Evolutionary conservation across 1,140 invertebrate genomes (phyloP), one percentile per base, ranked within the genome.

Genomic region (Colletes gigas): DNA sequence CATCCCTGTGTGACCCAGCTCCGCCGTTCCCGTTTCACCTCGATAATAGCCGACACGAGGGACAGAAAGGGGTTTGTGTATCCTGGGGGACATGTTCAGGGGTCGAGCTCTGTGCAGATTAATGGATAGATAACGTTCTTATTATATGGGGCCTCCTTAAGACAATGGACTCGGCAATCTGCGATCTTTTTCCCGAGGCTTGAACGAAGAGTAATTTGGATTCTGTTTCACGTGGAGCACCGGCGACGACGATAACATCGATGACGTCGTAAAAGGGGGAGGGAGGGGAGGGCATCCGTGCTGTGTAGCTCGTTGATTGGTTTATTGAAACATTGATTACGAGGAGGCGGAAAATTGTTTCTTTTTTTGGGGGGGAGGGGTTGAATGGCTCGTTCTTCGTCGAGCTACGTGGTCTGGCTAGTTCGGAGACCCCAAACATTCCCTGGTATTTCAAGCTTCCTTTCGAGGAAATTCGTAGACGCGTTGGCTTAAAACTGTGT

Each of bases 11-110:
- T 63, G 21, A 79, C 60, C 78, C n/a, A n/a, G n/a, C n/a, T 50
- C 59, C 47, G 1, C 15, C n/a, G 1, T 1, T 6, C 7, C 15
- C 15, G 62, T 41, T 21, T 55, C 30, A 19, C 52, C 41, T 55
- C 41, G 47, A 80, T 73, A 80, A 80, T 73, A 55, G 70, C 12
- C 44, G 30, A 19, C n/a, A 41, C 19, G 15, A 14, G n/a, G 47
- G 60, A 30, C 57, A 50, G 50, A 67, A 87, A 83, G 44, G 74
- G 74, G 74, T 19, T 10, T 50, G 74, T 77, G 74, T 69, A 59
- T 68, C 54, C 65, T 19, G 10, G 41, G 66, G 54, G 30, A 59
- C 65, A 44, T 14, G 63, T 60, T 14, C 12, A 15, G 65, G 59
- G 54, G 54, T 39, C 21, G 65, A 59, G 69, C 74, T 65, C 65